These are phyloP conservation scores for Mayetiola destructor DNA, from an alignment of 2,888 invertebrate species.

Conservation along the genomic window DNA sequence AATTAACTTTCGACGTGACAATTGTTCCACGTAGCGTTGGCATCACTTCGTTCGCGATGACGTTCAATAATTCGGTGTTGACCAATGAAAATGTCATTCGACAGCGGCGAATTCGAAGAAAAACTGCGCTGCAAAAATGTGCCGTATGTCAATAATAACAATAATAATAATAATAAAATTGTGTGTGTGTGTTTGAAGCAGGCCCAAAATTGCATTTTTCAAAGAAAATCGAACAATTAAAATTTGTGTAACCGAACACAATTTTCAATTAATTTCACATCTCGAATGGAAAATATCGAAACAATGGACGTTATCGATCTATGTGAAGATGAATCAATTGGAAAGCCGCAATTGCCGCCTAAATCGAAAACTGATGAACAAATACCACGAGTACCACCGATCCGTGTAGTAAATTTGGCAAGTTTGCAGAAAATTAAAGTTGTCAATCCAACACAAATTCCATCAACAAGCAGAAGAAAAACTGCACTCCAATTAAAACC, in stretches of 20 bases:
- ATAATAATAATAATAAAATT: too few relatives aligned
- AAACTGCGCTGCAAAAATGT: too few relatives aligned
- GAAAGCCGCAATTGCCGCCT: not conserved
- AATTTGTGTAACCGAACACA: too few relatives aligned
- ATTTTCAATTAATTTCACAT: too few relatives aligned
- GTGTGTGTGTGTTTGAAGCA: too few relatives aligned
- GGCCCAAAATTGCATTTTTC: too few relatives aligned
- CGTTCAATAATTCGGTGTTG: not conserved
- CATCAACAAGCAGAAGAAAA: not conserved
- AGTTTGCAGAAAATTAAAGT: not conserved
- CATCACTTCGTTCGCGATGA: not conserved
- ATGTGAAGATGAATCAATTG: not conserved
- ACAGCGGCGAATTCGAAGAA: conserved; percentile 5
- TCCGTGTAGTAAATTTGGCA: not conserved
- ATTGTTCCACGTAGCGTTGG: not conserved
- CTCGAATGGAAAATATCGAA: too few relatives aligned
- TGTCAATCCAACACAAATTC: not conserved
- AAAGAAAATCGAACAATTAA: too few relatives aligned
- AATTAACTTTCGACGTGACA: not conserved
- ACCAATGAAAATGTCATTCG: not conserved
- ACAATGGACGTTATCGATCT: not conserved
- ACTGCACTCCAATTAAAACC: not conserved
- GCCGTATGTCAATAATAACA: too few relatives aligned
- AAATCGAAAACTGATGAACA: not conserved
- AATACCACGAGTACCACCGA: not conserved